Conservation (phyloP, 2,888 invertebrate species). For the Cataglyphis rosenhaueri region DNA sequence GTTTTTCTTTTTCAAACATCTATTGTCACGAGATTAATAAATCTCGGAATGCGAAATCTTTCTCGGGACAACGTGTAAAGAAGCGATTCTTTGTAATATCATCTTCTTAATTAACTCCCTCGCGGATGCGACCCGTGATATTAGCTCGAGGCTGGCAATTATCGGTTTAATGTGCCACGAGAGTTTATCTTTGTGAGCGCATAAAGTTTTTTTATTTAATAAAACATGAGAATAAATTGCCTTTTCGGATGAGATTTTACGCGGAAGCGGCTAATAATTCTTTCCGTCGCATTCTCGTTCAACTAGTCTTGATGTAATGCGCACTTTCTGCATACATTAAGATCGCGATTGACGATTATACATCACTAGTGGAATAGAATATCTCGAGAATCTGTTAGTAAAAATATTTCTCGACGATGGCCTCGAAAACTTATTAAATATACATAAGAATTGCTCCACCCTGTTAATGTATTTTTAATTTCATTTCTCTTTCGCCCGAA, state of each 20-base stretch:
- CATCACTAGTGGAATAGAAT: not conserved
- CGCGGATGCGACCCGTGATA: slow-evolving; percentile 23
- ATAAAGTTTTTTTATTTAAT: slow-evolving; percentile 42
- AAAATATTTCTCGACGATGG: not conserved
- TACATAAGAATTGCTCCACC: not conserved
- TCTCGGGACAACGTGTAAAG: not conserved
- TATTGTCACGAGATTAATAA: not conserved
- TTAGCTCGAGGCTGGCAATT: slow-evolving; percentile 26
- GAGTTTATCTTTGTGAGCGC: slow-evolving; percentile 1
- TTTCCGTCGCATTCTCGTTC: not conserved
- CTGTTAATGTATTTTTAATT: not conserved
- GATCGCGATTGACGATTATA: not conserved
- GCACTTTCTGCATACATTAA: slow-evolving; percentile 30
- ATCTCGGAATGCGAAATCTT: not conserved
- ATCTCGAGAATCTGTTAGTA: not conserved
- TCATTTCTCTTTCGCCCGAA: not conserved
- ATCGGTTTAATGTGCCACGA: slow-evolving; percentile 19
- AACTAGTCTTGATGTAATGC: not conserved
- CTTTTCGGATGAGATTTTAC: slow-evolving; percentile 38
- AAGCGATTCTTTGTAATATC: not conserved
- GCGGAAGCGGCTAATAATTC: slow-evolving; percentile 28
- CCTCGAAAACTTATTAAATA: not conserved
- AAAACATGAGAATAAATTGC: slow-evolving; percentile 34
- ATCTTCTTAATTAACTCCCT: slow-evolving; percentile 40
- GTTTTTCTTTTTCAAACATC: not conserved